A percentile compares a stretch with the other conserved stretches of the same genome.
These are phyloP conservation scores for Drosophila peninsularis DNA, from an alignment of 2,888 invertebrate species.

Conservation along the genomic window DNA sequence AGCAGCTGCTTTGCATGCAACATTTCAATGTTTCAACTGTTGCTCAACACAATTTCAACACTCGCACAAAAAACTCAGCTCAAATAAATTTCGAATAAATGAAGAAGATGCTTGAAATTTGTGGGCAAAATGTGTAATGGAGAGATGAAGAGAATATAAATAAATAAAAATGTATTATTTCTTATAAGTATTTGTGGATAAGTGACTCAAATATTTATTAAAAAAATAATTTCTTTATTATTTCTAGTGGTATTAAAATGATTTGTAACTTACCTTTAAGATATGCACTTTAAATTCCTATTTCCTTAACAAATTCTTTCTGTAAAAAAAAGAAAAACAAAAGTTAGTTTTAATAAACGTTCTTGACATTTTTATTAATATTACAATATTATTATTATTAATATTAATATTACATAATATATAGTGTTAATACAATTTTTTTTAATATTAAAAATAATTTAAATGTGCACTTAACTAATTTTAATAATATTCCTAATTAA, in stretches of 20 bases:
- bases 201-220: no score
- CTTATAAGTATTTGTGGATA: no score
- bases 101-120: neutral
- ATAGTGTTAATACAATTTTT: no score
- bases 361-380: no score
- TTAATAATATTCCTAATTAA: no score
- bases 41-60: slow-evolving; percentile 2
- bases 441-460: no score
- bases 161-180: no score
- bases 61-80: neutral
- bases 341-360: no score
- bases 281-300: neutral
- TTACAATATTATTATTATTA: no score
- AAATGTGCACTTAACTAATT: no score
- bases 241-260: neutral
- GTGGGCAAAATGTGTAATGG: neutral
- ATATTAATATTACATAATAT: no score
- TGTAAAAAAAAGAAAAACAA: neutral
- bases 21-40: slow-evolving; percentile 17
- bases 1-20: slow-evolving; percentile 51
- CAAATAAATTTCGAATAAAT: neutral
- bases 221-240: neutral
- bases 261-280: neutral
- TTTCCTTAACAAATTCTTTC: neutral
- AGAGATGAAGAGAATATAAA: neutral